Base-by-base conservation (phyloP, 2,888 invertebrate genomes). In the Philhelius pedissequus region DNA sequence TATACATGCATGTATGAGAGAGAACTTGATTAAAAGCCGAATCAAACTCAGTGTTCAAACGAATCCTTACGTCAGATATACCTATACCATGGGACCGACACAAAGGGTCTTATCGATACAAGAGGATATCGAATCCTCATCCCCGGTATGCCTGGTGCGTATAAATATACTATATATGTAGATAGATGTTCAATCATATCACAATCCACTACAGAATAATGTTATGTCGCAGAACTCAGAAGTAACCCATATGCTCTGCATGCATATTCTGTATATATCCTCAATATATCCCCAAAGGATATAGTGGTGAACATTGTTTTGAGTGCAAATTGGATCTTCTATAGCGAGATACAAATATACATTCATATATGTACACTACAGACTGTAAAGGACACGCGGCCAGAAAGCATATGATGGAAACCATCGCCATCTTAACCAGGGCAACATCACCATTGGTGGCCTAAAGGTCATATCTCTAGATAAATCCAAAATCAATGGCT, bases 401-500 rank as follows among this genome's bases (percentile, higher is more conserved):
- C 68, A 50, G 52, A 64, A 38, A 70, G 50, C 70, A 76, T 71
- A 64, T 75, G 70, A 66, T 54, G 68, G 70, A 35, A 74, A 43
- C 48, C 74, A 45, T 75, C 75, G 45, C 71, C 76, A 60, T 76
- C 71, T 56, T 56, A 56, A 77, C 66, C 83, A 50, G 30, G 30
- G 64, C 56, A 60, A 78, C 82, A 74, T 74, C 84, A 68, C 68
- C 50, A 48, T 52, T 79, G 58, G 66, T 68, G 71, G 74, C 83
- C 79, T 66, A 45, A 62, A 84, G 84, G 84, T 75, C 75, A 71
- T 68, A 84, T 84, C 80, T 75, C 80, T 76, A 76, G 75, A 66
- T 80, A 80, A 80, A 84, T 80, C 75, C 75, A 84, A 84, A 84
- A 84, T 84, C 84, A 84, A 84, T 84, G 80, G 71, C 79, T 79